Evolutionary conservation across 2,797 vertebrate species (phyloP).

Genomic region (Silurus aristotelis): DNA sequence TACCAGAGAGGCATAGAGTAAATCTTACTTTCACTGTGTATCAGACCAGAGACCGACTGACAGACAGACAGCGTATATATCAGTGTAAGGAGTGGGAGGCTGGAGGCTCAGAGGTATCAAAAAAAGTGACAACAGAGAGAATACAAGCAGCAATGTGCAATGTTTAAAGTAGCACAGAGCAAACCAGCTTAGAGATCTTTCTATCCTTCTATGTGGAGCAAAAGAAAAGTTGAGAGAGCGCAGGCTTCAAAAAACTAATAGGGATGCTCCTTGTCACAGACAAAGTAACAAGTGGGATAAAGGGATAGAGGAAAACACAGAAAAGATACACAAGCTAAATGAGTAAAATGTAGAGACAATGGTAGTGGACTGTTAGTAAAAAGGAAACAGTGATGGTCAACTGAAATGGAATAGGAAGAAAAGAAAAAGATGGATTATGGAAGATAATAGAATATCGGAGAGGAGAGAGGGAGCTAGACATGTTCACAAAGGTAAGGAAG

Average conservation of each 20-base stretch:
- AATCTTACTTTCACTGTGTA: slow-evolving; percentile 57
- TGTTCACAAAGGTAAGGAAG: slow-evolving; percentile 17
- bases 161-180: slow-evolving; percentile 55
- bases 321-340: slow-evolving; percentile 17
- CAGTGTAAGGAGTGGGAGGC: slow-evolving; percentile 62
- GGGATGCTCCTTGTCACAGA: not conserved
- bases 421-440: slow-evolving; percentile 6
- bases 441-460: slow-evolving; percentile 17
- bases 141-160: slow-evolving; percentile 66
- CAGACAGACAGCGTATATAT: slow-evolving; percentile 62
- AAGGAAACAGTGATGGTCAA: not conserved
- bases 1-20: slow-evolving; percentile 64
- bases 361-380: not conserved
- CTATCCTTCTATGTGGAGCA: slow-evolving; percentile 58
- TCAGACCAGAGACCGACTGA: slow-evolving; percentile 60
- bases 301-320: slow-evolving; percentile 5
- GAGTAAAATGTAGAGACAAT: not conserved
- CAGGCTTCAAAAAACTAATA: slow-evolving; percentile 24
- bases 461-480: not conserved
- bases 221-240: slow-evolving; percentile 40
- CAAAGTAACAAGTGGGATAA: not conserved
- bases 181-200: slow-evolving; percentile 56
- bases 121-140: slow-evolving; percentile 64
- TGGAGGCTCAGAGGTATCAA: slow-evolving; percentile 38
- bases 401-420: not conserved